These are phyloP conservation scores for Sebastes jordani DNA, from an alignment of 2,797 vertebrate species.

Conservation along the genomic window DNA sequence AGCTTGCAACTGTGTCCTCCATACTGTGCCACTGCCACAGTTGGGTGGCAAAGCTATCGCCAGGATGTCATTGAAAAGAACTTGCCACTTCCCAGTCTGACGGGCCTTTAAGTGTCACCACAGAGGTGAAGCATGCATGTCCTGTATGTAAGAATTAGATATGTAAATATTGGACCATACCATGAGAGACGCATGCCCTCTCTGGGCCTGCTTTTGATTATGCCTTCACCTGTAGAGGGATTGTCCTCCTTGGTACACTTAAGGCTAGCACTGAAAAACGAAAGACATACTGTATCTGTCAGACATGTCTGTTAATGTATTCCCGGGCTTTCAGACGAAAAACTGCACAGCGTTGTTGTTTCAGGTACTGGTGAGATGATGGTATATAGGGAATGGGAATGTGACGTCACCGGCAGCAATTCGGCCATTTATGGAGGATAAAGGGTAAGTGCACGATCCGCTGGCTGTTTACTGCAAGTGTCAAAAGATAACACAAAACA, in stretches of 20 bases:
- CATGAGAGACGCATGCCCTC: not conserved
- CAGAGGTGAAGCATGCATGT: constrained; percentile 2
- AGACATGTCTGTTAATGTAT: not conserved
- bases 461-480: no score
- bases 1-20: not conserved
- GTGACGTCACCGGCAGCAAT: no score
- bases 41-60: not conserved
- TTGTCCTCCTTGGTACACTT: constrained; percentile 7
- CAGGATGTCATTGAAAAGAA: constrained; percentile 1
- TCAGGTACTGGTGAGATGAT: not conserved
- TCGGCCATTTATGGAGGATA: no score
- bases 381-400: not conserved
- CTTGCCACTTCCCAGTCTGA: constrained; percentile 35
- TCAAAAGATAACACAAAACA: no score
- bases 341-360: not conserved
- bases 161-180: not conserved
- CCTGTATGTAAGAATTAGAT: not conserved
- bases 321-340: not conserved
- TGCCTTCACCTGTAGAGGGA: not conserved
- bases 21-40: not conserved
- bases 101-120: constrained; percentile 13
- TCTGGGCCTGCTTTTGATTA: not conserved
- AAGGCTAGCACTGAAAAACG: not conserved
- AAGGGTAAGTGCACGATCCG: no score
- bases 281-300: not conserved